These are phyloP conservation scores for Micropoecilia bifurca DNA, from an alignment of 2,797 vertebrate species.

Conservation along the genomic window DNA sequence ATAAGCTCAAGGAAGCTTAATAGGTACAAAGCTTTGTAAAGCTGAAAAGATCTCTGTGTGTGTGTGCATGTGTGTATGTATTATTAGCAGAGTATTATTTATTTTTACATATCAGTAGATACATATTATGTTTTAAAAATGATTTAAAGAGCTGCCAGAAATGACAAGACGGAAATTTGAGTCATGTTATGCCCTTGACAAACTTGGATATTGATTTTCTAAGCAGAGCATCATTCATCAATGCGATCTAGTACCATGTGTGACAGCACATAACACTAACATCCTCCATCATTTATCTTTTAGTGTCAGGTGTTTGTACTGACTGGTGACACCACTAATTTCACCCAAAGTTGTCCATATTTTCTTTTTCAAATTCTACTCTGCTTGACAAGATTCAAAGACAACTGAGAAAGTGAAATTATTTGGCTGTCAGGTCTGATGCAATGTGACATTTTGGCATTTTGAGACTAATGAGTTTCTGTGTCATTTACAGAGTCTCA, in stretches of 20 bases:
- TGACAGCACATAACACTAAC: not conserved
- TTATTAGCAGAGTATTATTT: not conserved
- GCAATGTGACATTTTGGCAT: constrained; percentile 53
- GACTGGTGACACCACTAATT: not conserved
- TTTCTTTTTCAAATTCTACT: constrained; percentile 2
- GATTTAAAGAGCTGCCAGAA: not conserved
- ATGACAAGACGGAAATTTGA: not conserved
- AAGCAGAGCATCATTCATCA: not conserved
- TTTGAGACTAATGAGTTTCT: constrained; percentile 71
- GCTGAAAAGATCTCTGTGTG: not conserved
- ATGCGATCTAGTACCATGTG: not conserved
- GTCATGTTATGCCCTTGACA: not conserved
- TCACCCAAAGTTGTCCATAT: constrained; percentile 10
- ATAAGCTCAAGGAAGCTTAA: not conserved
- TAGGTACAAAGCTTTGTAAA: constrained; percentile 1
- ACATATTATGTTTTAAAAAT: not conserved
- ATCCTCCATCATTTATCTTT: not conserved
- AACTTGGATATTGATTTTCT: not conserved
- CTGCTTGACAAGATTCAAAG: constrained; percentile 16
- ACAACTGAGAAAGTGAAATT: constrained; percentile 10
- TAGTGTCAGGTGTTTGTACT: not conserved
- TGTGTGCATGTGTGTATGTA: not conserved
- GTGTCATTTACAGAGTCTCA: constrained; percentile 57
- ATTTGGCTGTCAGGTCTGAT: constrained; percentile 36
- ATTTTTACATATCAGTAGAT: not conserved